These are phyloP conservation scores for Melanotaenia pygmaea DNA, from an alignment of 2,797 vertebrate species.

Conservation along the genomic window DNA sequence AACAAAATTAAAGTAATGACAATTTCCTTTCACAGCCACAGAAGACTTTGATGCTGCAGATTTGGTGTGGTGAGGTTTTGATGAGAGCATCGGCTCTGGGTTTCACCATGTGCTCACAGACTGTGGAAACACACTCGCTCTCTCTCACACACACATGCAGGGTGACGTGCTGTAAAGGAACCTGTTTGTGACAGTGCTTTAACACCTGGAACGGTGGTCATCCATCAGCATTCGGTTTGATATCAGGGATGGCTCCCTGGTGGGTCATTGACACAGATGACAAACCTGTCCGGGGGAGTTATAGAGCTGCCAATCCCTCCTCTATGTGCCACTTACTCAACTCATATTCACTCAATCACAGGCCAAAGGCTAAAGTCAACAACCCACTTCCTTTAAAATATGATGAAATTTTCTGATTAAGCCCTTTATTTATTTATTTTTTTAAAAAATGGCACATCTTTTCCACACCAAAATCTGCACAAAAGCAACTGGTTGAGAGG, in stretches of 20 bases:
- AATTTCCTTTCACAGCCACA: conserved; percentile 1
- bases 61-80: conserved; percentile 17
- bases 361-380: conserved; percentile 53
- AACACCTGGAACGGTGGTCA: conserved; percentile 78
- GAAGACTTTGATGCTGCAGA: conserved; percentile 16
- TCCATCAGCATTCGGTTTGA: conserved; percentile 82
- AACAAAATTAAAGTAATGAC: not conserved
- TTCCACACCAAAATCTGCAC: conserved; percentile 17
- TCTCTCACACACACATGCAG: conserved; percentile 18
- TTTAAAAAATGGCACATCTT: conserved; percentile 19
- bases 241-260: conserved; percentile 77
- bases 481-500: conserved; percentile 34
- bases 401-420: conserved; percentile 50
- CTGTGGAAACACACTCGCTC: conserved; percentile 39
- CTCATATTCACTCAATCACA: conserved; percentile 64
- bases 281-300: conserved; percentile 79
- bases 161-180: conserved; percentile 66
- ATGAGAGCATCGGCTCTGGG: conserved; percentile 25
- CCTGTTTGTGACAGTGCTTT: conserved; percentile 71
- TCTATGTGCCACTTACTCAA: conserved; percentile 50
- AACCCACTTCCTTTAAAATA: conserved; percentile 42
- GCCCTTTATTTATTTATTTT: conserved; percentile 10
- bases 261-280: conserved; percentile 82
- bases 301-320: conserved; percentile 75
- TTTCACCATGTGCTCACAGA: conserved; percentile 23